Percentiles rank a stretch among this genome's conserved stretches.
Evolutionary conservation across 2,113 vertebrate species (phyloP).

Genomic region (Ictalurus furcatus): DNA sequence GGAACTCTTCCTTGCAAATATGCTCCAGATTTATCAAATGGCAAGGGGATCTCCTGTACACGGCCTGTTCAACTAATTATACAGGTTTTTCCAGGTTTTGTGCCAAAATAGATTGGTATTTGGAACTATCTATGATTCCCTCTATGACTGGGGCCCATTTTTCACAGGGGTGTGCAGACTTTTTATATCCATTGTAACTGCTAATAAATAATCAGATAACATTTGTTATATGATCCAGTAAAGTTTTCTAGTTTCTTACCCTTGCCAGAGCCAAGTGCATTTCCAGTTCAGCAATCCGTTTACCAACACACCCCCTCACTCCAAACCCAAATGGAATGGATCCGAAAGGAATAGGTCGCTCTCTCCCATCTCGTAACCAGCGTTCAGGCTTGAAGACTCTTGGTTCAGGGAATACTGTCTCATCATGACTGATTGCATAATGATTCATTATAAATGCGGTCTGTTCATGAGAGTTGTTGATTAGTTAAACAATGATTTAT

Average conservation of each 20-base stretch:
- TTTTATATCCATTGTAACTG: background rate
- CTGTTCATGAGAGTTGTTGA: slow-evolving; percentile 57
- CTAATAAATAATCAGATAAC: background rate
- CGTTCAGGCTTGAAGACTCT: slow-evolving; percentile 69
- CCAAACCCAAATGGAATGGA: slow-evolving; percentile 79
- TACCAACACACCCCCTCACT: slow-evolving; percentile 74
- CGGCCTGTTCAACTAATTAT: background rate
- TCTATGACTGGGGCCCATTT: background rate
- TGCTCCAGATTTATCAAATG: too few relatives aligned
- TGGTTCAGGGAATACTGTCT: slow-evolving; percentile 68
- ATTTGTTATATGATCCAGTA: background rate
- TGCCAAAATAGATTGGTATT: background rate
- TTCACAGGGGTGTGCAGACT: background rate
- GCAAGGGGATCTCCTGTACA: too few relatives aligned
- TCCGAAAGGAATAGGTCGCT: slow-evolving; percentile 68
- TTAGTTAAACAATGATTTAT: background rate
- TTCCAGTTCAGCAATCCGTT: slow-evolving; percentile 78
- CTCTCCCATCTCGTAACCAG: slow-evolving; percentile 68
- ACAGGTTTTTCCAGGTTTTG: background rate
- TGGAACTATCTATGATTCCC: background rate
- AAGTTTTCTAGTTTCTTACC: slow-evolving; percentile 57
- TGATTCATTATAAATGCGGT: slow-evolving; percentile 69
- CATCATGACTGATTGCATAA: slow-evolving; percentile 74
- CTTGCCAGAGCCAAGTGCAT: slow-evolving; percentile 71
- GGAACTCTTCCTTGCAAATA: too few relatives aligned